Evolutionary conservation across 2,797 vertebrate species (phyloP).

Genomic region (Erithacus rubecula): DNA sequence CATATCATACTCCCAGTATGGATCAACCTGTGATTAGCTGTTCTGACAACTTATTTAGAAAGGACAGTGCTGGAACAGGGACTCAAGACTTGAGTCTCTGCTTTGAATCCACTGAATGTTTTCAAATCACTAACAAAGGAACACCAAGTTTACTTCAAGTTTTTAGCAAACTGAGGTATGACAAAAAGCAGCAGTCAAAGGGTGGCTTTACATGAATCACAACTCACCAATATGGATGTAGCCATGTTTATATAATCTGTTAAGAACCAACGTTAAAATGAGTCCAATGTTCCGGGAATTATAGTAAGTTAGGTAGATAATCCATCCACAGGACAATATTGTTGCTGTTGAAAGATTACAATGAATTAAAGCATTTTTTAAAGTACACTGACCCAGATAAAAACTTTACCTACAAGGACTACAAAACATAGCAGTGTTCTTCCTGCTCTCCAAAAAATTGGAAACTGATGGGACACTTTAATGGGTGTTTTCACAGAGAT

Average conservation of each 20-base stretch:
- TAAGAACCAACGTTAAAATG: conserved; percentile 94
- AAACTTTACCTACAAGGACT: background rate
- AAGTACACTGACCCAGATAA: conserved; percentile 17
- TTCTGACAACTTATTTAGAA: conserved; percentile 1
- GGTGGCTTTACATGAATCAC: background rate
- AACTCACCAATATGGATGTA: conserved; percentile 97
- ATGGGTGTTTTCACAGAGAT: background rate
- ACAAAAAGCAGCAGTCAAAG: background rate
- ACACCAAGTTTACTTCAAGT: background rate
- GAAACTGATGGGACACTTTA: background rate
- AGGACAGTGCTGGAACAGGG: background rate
- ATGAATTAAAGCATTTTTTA: background rate
- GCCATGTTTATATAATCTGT: conserved; percentile 95
- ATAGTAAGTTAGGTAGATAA: conserved; percentile 98
- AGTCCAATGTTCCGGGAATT: conserved; percentile 99
- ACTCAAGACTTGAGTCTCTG: background rate
- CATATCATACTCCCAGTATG: background rate
- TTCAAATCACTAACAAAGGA: background rate
- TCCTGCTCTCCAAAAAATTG: background rate
- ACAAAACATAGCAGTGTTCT: background rate
- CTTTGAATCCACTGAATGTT: background rate
- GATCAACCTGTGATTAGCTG: background rate
- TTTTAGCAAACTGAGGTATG: background rate
- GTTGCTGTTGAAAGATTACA: conserved; percentile 84
- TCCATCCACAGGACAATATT: conserved; percentile 99